Percentiles rank a stretch among this genome's conserved stretches.
Evolutionary conservation across 1,140 invertebrate genomes (phyloP).

Genomic region (Drosophila sucinea): DNA sequence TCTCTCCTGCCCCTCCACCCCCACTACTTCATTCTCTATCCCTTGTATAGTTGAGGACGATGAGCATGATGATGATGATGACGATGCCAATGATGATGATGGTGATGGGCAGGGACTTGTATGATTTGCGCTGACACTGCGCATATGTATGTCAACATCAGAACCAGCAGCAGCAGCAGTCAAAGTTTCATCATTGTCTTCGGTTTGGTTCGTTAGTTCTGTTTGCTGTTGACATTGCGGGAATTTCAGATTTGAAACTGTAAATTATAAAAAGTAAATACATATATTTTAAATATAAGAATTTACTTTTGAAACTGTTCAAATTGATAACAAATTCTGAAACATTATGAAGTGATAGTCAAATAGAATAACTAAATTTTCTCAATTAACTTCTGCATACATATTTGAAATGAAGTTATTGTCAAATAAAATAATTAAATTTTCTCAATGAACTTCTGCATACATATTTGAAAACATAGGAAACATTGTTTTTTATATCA

Average conservation of each 20-base stretch:
- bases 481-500: no score
- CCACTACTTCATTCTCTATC: background rate
- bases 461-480: no score
- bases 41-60: constrained; percentile 22
- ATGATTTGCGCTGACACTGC: constrained; percentile 73
- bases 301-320: background rate
- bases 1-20: background rate
- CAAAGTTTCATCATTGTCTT: constrained; percentile 56
- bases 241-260: constrained; percentile 54
- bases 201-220: constrained; percentile 46
- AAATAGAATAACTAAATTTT: no score
- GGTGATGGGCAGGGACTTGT: constrained; percentile 32
- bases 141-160: constrained; percentile 75
- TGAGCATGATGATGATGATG: constrained; percentile 18
- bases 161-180: constrained; percentile 30
- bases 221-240: constrained; percentile 44
- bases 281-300: constrained; percentile 1
- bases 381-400: no score
- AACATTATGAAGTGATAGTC: no score
- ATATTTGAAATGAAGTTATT: no score
- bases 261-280: constrained; percentile 1
- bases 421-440: no score
- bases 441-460: no score
- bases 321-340: no score
- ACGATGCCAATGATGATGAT: constrained; percentile 16